These are phyloP conservation scores for Drosophila willistoni DNA, from an alignment of 1,140 invertebrate genomes.

Conservation along the genomic window DNA sequence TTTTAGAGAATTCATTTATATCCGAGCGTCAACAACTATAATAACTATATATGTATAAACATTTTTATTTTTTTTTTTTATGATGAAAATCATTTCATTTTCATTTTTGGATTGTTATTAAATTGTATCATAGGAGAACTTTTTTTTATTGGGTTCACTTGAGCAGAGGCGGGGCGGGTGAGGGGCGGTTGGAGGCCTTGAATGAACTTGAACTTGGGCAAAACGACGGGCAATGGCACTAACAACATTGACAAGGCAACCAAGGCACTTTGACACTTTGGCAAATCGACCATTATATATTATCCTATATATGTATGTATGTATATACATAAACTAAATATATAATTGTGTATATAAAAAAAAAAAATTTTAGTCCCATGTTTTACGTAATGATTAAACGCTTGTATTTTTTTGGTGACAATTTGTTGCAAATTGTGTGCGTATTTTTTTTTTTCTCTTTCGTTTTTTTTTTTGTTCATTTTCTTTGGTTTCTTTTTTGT, in stretches of 20 bases:
- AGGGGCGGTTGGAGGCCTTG: background rate
- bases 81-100: conserved; percentile 33
- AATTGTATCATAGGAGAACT: conserved; percentile 17
- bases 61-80: conserved; percentile 5
- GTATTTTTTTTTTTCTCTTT: conserved; percentile 44
- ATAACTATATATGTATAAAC: conserved; percentile 34
- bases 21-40: conserved; percentile 1
- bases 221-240: conserved; percentile 31
- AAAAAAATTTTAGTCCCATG: conserved; percentile 33
- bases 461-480: conserved; percentile 35
- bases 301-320: background rate
- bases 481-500: conserved; percentile 36
- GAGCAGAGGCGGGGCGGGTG: conserved; percentile 25
- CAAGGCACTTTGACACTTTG: conserved; percentile 70
- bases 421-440: conserved; percentile 78
- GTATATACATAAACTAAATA: background rate
- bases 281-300: conserved; percentile 58
- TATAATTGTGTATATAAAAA: conserved; percentile 17
- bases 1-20: conserved; percentile 7
- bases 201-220: conserved; percentile 72
- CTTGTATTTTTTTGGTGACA: conserved; percentile 67
- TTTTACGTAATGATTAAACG: conserved; percentile 81
- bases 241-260: conserved; percentile 11
- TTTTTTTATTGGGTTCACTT: conserved; percentile 3
- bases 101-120: conserved; percentile 32